Conservation (phyloP, 2,888 invertebrate genomes). For the Polydrusus tereticollis region DNA sequence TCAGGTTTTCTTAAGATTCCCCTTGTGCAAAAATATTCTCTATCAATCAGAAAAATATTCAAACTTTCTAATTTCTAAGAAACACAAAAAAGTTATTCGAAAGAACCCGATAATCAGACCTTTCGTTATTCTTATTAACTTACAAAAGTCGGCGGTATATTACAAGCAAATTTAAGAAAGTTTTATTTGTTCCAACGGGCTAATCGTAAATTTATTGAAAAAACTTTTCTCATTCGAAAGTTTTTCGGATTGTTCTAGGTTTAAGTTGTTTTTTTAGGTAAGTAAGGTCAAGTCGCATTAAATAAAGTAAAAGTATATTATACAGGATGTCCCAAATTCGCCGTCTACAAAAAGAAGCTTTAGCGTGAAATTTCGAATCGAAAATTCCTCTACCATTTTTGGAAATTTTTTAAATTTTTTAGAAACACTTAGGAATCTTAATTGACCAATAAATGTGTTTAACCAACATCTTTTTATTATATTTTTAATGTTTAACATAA, state of each 20-base stretch:
- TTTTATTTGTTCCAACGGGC: conserved; percentile 19
- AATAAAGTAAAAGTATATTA: too few relatives aligned
- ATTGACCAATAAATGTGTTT: too few relatives aligned
- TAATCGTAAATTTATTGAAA: conserved; percentile 10
- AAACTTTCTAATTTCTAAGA: background rate
- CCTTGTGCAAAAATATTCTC: background rate
- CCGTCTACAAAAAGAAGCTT: too few relatives aligned
- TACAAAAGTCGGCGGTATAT: conserved; percentile 16
- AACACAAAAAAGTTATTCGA: background rate
- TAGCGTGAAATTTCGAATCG: too few relatives aligned
- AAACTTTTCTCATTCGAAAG: conserved; percentile 26
- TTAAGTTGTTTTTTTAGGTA: background rate
- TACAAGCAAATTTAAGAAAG: conserved; percentile 18
- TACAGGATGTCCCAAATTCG: too few relatives aligned
- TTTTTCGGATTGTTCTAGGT: background rate
- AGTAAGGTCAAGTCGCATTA: background rate
- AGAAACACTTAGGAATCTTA: too few relatives aligned
- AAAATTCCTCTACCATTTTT: too few relatives aligned
- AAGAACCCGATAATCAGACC: background rate
- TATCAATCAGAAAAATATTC: background rate
- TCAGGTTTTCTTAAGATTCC: too few relatives aligned
- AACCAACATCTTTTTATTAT: too few relatives aligned
- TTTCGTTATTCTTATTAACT: conserved; percentile 27
- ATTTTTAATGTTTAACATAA: too few relatives aligned
- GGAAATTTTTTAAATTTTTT: too few relatives aligned